phyloP scores from a whole-genome alignment of 2,113 vertebrate species.

The Microcebus ravelobensis region DNA sequence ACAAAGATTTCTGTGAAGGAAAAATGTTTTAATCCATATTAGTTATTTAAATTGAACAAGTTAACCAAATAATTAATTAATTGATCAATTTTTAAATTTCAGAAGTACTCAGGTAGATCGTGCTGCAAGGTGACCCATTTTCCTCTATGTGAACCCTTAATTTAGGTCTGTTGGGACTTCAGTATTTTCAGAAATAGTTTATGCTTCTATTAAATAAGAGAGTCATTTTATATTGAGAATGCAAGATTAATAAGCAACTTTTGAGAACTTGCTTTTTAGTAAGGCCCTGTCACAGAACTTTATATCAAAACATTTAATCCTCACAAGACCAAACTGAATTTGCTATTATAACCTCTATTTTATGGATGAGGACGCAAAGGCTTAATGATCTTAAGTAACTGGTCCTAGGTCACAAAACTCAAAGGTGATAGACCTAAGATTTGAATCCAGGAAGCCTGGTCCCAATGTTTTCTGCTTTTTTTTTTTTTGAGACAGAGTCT shows the following conservation, averaged over 20 bases:
- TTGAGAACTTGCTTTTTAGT: background rate
- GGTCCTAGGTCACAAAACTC: background rate
- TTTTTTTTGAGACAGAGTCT: no score
- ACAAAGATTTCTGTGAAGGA: background rate
- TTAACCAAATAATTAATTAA: slow-evolving; percentile 40
- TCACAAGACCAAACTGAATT: background rate
- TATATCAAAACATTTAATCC: background rate
- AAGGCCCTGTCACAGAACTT: background rate
- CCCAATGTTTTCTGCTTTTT: background rate
- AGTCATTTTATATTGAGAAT: background rate
- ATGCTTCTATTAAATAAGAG: background rate
- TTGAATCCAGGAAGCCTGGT: background rate
- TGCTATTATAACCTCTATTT: background rate
- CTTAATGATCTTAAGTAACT: background rate
- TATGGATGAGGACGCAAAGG: background rate
- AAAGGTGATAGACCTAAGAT: background rate
- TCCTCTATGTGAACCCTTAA: background rate
- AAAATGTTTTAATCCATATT: slow-evolving; percentile 25
- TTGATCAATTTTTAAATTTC: slow-evolving; percentile 34
- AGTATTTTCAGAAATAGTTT: slow-evolving; percentile 15
- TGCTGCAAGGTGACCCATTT: background rate
- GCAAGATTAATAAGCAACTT: background rate
- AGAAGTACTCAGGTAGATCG: background rate
- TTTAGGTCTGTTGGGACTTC: background rate
- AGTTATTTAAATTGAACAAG: slow-evolving; percentile 28